A percentile compares a stretch with the other conserved stretches of the same genome.
Evolutionary conservation across 2,113 vertebrate genomes (phyloP).

Genomic region (Apteryx mantelli): DNA sequence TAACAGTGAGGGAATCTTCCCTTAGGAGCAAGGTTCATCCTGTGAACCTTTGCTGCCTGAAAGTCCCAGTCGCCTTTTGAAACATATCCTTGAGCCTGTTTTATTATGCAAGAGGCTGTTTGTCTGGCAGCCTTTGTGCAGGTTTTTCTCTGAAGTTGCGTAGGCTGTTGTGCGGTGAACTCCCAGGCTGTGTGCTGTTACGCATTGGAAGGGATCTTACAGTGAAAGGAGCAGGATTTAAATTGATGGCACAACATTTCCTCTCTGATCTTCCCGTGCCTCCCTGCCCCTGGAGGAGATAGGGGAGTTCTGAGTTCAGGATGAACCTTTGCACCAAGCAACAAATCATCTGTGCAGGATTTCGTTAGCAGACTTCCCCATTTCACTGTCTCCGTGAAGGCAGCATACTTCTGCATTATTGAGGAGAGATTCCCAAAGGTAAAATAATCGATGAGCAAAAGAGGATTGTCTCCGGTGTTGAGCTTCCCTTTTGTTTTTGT

Average conservation of each 20-base stretch:
- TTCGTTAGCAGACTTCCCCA: neutral
- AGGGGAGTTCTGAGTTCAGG: conserved; percentile 5
- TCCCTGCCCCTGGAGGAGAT: neutral
- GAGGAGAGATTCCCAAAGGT: neutral
- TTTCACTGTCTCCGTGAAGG: neutral
- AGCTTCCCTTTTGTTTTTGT: neutral
- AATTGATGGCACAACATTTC: conserved; percentile 18
- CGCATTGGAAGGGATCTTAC: neutral
- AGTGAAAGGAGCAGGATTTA: neutral
- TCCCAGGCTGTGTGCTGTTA: neutral
- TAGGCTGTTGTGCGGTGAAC: neutral
- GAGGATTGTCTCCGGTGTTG: neutral
- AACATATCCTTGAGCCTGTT: conserved; percentile 30
- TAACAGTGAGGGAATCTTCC: conserved; percentile 9
- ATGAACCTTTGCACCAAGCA: neutral
- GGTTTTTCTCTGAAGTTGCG: neutral
- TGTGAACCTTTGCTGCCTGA: conserved; percentile 21
- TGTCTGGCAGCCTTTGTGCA: conserved; percentile 28
- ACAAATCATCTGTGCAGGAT: neutral
- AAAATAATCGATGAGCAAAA: neutral
- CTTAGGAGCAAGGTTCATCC: conserved; percentile 18
- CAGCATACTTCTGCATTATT: conserved; percentile 17
- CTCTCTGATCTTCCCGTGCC: neutral
- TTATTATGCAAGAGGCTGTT: conserved; percentile 41
- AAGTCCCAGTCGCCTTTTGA: conserved; percentile 13